These are phyloP conservation scores for Alectoris magna DNA, from an alignment of 2,797 vertebrate genomes.

Conservation along the genomic window DNA sequence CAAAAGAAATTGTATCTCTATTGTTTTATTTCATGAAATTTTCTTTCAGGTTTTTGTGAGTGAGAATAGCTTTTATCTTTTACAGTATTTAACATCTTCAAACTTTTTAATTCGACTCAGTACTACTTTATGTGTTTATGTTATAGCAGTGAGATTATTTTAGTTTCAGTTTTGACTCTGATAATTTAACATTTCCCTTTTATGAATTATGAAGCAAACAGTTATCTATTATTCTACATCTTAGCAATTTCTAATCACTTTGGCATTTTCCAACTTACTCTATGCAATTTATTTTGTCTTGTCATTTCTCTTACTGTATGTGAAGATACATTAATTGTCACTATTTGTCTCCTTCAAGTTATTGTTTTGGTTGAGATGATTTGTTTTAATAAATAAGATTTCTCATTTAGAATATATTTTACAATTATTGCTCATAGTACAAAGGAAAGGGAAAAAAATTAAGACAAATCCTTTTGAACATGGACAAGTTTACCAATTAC, in stretches of 20 bases:
- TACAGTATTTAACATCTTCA: not conserved
- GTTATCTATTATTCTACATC: not conserved
- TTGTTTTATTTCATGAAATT: not conserved
- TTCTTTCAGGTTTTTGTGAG: not conserved
- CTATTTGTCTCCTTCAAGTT: not conserved
- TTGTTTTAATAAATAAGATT: not conserved
- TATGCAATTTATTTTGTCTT: not conserved
- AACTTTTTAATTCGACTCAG: not conserved
- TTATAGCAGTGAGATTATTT: not conserved
- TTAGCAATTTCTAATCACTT: not conserved
- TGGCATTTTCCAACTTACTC: not conserved
- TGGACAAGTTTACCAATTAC: not conserved
- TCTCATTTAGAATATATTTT: not conserved
- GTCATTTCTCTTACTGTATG: not conserved
- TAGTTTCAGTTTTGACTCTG: not conserved
- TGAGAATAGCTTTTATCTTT: not conserved
- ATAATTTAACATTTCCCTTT: conserved; percentile 52
- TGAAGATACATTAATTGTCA: not conserved
- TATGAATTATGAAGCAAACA: conserved; percentile 52
- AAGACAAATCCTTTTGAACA: not conserved
- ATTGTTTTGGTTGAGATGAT: not conserved
- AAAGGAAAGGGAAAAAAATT: not conserved
- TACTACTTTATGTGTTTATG: not conserved
- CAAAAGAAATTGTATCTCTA: not conserved
- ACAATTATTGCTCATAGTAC: not conserved